Evolutionary conservation across 2,113 vertebrate species (phyloP).

Genomic region (Gymnogyps californianus): DNA sequence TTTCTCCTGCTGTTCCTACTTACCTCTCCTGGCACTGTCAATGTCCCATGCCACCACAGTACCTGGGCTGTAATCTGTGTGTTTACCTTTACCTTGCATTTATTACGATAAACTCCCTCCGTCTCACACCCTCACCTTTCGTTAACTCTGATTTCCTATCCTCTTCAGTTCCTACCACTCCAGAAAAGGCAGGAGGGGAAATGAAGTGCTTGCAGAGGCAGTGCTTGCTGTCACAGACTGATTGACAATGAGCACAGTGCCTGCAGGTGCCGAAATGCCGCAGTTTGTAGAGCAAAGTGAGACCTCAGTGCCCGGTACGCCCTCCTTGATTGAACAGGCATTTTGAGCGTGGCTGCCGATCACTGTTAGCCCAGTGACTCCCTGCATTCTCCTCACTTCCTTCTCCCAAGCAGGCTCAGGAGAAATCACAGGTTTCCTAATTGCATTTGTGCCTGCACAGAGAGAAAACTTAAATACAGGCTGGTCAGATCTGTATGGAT

Average conservation of each 20-base stretch:
- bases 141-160: slow-evolving; percentile 1
- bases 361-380: slow-evolving; percentile 21
- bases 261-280: neutral
- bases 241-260: slow-evolving; percentile 25
- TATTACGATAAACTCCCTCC: neutral
- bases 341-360: neutral
- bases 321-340: slow-evolving; percentile 49
- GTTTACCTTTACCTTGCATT: slow-evolving; percentile 13
- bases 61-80: neutral
- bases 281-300: slow-evolving; percentile 30
- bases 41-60: neutral
- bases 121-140: neutral
- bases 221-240: slow-evolving; percentile 25
- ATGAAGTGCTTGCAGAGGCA: neutral
- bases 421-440: slow-evolving; percentile 66
- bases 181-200: neutral
- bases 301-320: neutral
- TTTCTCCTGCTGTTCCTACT: neutral
- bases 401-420: slow-evolving; percentile 50
- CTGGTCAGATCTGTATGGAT: neutral
- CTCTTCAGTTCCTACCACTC: neutral
- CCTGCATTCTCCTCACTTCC: slow-evolving; percentile 29
- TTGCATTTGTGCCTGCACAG: slow-evolving; percentile 37
- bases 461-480: slow-evolving; percentile 25
- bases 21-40: neutral